Conservation (phyloP, 2,797 vertebrate genomes). For the Sebastes iracundus region DNA sequence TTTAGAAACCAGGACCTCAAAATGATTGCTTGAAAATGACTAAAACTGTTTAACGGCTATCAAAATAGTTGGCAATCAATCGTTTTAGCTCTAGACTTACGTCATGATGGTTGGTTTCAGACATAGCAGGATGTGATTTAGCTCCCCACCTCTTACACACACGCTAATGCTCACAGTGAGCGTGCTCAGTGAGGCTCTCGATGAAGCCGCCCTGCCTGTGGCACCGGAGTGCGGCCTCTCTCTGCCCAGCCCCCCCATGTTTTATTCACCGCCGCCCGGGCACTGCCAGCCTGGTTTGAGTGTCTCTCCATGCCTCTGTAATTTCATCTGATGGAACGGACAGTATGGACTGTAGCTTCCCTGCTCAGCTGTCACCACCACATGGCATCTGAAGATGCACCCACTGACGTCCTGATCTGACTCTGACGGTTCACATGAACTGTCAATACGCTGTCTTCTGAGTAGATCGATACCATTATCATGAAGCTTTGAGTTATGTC, state of each 20-base stretch:
- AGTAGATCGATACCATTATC: slow-evolving; percentile 1
- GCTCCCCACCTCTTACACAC: background rate
- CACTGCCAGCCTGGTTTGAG: slow-evolving; percentile 81
- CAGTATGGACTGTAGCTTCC: slow-evolving; percentile 61
- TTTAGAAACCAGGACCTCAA: too few relatives aligned
- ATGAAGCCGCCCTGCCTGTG: background rate
- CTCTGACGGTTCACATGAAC: slow-evolving; percentile 7
- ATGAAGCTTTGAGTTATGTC: background rate
- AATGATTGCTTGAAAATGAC: too few relatives aligned
- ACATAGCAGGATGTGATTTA: slow-evolving; percentile 27
- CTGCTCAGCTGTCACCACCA: slow-evolving; percentile 72
- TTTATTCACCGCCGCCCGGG: slow-evolving; percentile 82
- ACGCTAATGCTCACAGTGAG: background rate
- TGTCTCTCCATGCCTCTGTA: slow-evolving; percentile 77
- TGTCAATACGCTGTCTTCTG: background rate
- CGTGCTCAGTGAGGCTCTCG: slow-evolving; percentile 5
- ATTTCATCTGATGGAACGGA: slow-evolving; percentile 81
- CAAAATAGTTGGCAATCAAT: too few relatives aligned
- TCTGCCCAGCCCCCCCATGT: slow-evolving; percentile 68
- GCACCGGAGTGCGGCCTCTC: slow-evolving; percentile 24
- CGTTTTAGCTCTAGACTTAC: background rate
- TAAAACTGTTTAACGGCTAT: too few relatives aligned
- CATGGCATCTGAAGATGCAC: slow-evolving; percentile 40
- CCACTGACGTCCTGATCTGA: slow-evolving; percentile 21
- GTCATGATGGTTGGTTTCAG: background rate